Percentiles rank a stretch among this genome's conserved stretches.
These are phyloP conservation scores for Lonchura striata DNA, from an alignment of 2,113 vertebrate species.

Conservation along the genomic window DNA sequence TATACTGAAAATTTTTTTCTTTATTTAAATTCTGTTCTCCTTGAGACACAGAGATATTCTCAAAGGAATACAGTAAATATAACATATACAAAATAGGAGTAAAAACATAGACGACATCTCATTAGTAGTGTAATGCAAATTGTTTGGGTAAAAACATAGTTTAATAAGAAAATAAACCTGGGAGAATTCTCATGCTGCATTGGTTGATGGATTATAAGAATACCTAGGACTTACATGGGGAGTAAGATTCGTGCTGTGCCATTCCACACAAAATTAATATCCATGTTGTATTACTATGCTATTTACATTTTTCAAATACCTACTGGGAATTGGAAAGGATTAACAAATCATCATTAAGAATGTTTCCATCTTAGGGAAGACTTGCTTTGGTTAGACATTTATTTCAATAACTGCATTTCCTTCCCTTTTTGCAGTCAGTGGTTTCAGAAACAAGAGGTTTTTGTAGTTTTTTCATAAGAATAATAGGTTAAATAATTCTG, in stretches of 20 bases:
- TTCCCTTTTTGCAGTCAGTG: neutral
- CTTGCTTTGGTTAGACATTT: neutral
- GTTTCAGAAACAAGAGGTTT: neutral
- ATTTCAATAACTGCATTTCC: neutral
- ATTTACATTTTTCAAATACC: slow-evolving; percentile 33
- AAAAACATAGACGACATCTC: neutral
- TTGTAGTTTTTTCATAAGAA: neutral
- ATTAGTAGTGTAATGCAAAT: neutral
- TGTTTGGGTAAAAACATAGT: neutral
- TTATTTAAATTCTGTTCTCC: neutral
- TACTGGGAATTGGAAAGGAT: slow-evolving; percentile 7
- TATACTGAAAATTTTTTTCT: neutral
- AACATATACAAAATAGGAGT: neutral
- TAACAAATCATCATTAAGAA: neutral
- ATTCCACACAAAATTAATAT: slow-evolving; percentile 37
- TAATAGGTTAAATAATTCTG: neutral
- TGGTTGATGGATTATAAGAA: slow-evolving; percentile 14
- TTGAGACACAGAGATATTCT: neutral
- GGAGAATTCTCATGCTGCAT: neutral
- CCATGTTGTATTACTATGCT: neutral
- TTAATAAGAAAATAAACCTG: neutral
- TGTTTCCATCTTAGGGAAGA: neutral
- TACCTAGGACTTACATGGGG: neutral
- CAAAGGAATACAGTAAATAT: neutral
- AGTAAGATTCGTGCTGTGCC: neutral